phyloP scores from a whole-genome alignment of 2,888 invertebrate genomes.

The Dynastes tityus region DNA sequence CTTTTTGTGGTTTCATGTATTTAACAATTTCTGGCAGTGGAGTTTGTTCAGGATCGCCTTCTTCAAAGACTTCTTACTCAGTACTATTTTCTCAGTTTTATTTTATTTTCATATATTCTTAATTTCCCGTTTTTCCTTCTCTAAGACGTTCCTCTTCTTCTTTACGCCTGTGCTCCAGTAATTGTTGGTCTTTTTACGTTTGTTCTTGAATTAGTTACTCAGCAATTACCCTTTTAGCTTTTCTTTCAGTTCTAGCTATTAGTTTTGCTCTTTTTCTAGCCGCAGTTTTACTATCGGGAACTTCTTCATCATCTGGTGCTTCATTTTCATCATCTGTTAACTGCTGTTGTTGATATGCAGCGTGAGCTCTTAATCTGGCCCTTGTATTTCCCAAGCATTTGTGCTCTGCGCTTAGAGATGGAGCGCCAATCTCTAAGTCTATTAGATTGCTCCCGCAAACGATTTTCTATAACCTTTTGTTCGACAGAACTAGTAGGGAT shows the following conservation, averaged over 20 bases:
- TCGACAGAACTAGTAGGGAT: slow-evolving; percentile 66
- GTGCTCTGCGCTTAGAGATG: slow-evolving; percentile 75
- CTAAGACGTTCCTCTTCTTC: slow-evolving; percentile 85
- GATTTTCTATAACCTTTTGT: slow-evolving; percentile 53
- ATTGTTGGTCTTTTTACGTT: slow-evolving; percentile 82
- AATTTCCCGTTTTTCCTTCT: slow-evolving; percentile 87
- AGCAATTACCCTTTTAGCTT: slow-evolving; percentile 85
- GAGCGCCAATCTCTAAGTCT: slow-evolving; percentile 72
- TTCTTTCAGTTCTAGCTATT: slow-evolving; percentile 93
- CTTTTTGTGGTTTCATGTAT: slow-evolving; percentile 91
- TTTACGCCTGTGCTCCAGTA: slow-evolving; percentile 84
- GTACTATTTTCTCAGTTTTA: slow-evolving; percentile 83
- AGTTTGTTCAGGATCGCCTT: slow-evolving; percentile 81
- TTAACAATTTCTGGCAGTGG: slow-evolving; percentile 88
- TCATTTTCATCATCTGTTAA: slow-evolving; percentile 63
- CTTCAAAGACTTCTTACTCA: slow-evolving; percentile 94
- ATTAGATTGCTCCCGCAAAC: slow-evolving; percentile 63
- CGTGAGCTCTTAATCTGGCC: slow-evolving; percentile 77
- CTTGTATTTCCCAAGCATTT: slow-evolving; percentile 82
- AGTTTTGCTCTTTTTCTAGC: slow-evolving; percentile 95
- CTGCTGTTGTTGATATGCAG: slow-evolving; percentile 57
- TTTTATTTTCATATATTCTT: slow-evolving; percentile 94
- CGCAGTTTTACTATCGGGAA: slow-evolving; percentile 86
- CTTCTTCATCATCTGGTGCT: slow-evolving; percentile 74
- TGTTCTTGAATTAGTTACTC: slow-evolving; percentile 84